Percentiles rank a stretch among this genome's conserved stretches.
phyloP scores from a whole-genome alignment of 2,113 vertebrate species.

The Melanerpes formicivorus region DNA sequence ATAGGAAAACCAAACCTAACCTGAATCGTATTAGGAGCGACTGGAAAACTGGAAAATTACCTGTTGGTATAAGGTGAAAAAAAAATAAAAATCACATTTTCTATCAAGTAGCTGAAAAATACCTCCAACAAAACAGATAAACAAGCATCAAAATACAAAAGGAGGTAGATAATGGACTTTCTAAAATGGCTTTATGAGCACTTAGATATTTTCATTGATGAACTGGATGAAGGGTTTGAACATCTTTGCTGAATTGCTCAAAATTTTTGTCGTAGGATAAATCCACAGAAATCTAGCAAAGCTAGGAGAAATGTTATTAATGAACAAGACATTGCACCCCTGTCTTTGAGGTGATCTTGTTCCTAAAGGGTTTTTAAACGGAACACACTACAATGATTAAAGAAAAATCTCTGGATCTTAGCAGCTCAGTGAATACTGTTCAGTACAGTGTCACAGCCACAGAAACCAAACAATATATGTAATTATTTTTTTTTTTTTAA shows the following conservation, averaged over 20 bases:
- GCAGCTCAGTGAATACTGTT: not conserved
- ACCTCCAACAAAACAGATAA: not conserved
- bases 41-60: not conserved
- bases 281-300: not conserved
- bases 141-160: not conserved
- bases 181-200: not conserved
- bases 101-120: not conserved
- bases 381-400: not conserved
- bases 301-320: not conserved
- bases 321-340: not conserved
- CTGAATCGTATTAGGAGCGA: not conserved
- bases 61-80: not conserved
- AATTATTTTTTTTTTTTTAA: not conserved
- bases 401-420: constrained; percentile 6
- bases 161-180: not conserved
- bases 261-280: not conserved
- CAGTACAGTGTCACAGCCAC: not conserved
- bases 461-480: not conserved
- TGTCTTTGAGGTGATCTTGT: not conserved
- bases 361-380: not conserved
- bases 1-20: not conserved
- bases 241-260: not conserved
- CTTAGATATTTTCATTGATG: not conserved
- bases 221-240: not conserved
- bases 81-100: not conserved